phyloP scores from a whole-genome alignment of 2,797 vertebrate species.

The Sebastes iracundus region DNA sequence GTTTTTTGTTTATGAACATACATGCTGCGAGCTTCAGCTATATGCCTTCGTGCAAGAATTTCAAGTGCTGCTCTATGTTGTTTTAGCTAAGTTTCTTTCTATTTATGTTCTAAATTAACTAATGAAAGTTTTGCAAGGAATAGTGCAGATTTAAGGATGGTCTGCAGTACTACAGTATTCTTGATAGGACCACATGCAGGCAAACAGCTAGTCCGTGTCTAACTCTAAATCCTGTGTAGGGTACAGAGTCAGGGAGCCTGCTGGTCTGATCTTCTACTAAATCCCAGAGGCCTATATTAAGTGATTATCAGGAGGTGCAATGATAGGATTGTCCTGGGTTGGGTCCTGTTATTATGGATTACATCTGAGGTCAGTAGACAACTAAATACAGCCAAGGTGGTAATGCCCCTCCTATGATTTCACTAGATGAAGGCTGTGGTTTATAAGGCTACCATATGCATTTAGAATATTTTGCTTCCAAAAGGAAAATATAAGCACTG shows the following conservation, averaged over 20 bases:
- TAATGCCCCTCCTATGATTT: slow-evolving; percentile 80
- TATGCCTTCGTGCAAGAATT: not conserved
- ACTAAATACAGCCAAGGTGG: slow-evolving; percentile 84
- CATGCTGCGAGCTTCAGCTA: not conserved
- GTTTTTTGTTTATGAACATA: slow-evolving; percentile 45
- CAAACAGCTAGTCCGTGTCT: slow-evolving; percentile 15
- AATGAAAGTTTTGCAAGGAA: not conserved
- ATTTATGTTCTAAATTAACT: not conserved
- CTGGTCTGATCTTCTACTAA: slow-evolving; percentile 66
- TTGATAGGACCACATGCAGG: slow-evolving; percentile 13
- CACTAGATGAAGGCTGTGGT: slow-evolving; percentile 66
- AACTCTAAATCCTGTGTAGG: slow-evolving; percentile 49
- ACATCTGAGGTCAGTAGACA: slow-evolving; percentile 80
- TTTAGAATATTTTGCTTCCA: slow-evolving; percentile 75
- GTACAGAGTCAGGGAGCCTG: slow-evolving; percentile 52
- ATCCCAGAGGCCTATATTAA: slow-evolving; percentile 69
- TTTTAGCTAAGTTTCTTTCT: not conserved
- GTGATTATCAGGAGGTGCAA: slow-evolving; percentile 80
- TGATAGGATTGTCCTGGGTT: slow-evolving; percentile 83
- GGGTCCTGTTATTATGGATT: slow-evolving; percentile 85
- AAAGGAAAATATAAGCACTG: slow-evolving; percentile 72
- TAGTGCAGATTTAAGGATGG: not conserved
- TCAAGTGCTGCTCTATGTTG: not conserved
- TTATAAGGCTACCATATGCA: slow-evolving; percentile 70
- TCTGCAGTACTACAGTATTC: not conserved